These are phyloP conservation scores for Leuctra nigra DNA, from an alignment of 2,888 invertebrate species.

Conservation along the genomic window DNA sequence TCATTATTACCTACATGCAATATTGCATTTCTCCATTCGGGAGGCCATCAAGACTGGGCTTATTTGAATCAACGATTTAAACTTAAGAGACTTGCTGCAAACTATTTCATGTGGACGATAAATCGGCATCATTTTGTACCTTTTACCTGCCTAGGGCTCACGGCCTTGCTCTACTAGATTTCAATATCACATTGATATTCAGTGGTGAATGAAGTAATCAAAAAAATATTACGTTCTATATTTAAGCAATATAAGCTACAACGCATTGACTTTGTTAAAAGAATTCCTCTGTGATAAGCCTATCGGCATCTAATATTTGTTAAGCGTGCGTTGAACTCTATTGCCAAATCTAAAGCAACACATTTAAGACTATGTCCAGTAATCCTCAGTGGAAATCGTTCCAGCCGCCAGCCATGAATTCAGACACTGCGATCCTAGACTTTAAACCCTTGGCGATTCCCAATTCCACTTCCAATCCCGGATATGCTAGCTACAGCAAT, in stretches of 20 bases:
- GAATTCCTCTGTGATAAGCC: conserved; percentile 57
- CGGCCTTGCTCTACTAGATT: no score
- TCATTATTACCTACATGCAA: no score
- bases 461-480: conserved; percentile 34
- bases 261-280: conserved; percentile 29
- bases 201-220: no score
- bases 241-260: no score
- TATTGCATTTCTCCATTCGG: no score
- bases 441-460: conserved; percentile 67
- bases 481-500: conserved; percentile 25
- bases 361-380: conserved; percentile 57
- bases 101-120: neutral
- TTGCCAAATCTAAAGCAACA: conserved; percentile 32
- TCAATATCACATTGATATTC: no score
- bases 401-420: conserved; percentile 83
- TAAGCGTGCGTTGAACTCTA: conserved; percentile 23
- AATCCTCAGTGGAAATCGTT: conserved; percentile 86
- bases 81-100: no score
- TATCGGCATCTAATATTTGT: conserved; percentile 12
- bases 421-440: conserved; percentile 73
- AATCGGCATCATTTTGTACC: conserved; percentile 23
- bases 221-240: no score
- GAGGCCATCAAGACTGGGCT: no score
- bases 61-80: no score
- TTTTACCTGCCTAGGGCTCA: conserved; percentile 12